A percentile compares a stretch with the other conserved stretches of the same genome.
Evolutionary conservation across 2,113 vertebrate genomes (phyloP).

Genomic region (Oncorhynchus keta): DNA sequence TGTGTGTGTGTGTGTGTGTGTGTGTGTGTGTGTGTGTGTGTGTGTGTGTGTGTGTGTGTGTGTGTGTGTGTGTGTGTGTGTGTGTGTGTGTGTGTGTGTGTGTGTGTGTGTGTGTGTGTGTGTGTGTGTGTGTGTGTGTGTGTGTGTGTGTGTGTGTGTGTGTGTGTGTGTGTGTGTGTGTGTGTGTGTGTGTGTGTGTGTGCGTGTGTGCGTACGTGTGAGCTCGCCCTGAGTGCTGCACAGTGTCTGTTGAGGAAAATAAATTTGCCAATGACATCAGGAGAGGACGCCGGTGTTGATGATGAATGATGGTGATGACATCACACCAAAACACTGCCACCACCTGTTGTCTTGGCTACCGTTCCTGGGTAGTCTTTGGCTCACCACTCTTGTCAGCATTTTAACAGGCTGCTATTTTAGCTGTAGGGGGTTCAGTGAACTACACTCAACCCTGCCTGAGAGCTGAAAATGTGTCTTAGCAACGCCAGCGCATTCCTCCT

Average conservation of each 20-base stretch:
- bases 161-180: not conserved
- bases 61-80: not conserved
- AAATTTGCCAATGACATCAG: conserved; percentile 33
- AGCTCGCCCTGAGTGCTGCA: not conserved
- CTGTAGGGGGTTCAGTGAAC: no score
- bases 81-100: not conserved
- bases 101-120: not conserved
- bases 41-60: not conserved
- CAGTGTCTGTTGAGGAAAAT: conserved; percentile 3
- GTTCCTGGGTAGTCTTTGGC: conserved; percentile 14
- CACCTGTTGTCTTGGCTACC: conserved; percentile 42
- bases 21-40: not conserved
- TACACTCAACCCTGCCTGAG: conserved; percentile 17
- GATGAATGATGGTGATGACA: conserved; percentile 28
- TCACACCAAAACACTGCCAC: conserved; percentile 44
- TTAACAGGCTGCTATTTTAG: not conserved
- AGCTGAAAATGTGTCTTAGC: conserved; percentile 1
- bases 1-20: not conserved
- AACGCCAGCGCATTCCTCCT: no score
- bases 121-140: not conserved
- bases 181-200: not conserved
- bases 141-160: not conserved
- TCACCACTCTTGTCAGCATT: not conserved
- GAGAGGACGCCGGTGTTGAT: conserved; percentile 22
- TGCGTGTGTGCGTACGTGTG: not conserved